Base-by-base conservation (phyloP, 2,797 vertebrate species). In the Delichon dasypus region DNA sequence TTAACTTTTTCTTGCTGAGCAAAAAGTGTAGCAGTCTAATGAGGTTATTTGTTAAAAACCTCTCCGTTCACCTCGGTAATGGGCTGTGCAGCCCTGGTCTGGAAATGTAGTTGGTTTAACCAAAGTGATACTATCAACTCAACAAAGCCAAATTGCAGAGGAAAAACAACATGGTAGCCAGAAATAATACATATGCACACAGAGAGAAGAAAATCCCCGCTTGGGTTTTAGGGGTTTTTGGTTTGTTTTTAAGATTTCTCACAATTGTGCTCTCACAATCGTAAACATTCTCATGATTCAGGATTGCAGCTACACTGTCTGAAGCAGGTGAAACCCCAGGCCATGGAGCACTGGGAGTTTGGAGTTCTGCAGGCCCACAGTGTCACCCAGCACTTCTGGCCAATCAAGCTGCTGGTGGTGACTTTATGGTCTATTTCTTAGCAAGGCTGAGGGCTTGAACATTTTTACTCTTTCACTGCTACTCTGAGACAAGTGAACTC, bases 51-150 rank as follows among this genome's bases (percentile, higher is more conserved):
- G 54, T 81, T 95, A 90, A 85, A 91, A 94, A 54, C 42, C 60
- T 53, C 79, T 75, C 76, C 7, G 5, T 57, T 85, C 76, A 73
- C 32, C 77, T 92, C 60, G 8, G 30, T 88, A 96, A 95, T 51
- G 82, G 60, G 53, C 54, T 66, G 50, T 51, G 26, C 79, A 84
- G 54, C 47, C 71, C 88, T 64, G 86, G 91, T 94, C 95, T 97
- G 95, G 83, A 97, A 97, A 96, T 93, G 72, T 44, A 96, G 61
- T 95, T 97, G 95, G 85, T 74, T 93, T 90, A 68, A 88, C 90
- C 66, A 74, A 92, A 88, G 83, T 29, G 93, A 88, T 94, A 40
- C 72, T 85, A 91, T 93, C 71, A 85, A 67, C 42, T 70, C 55
- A 95, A 94, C 42, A 94, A 95, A 94, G 93, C 53, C 79, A 95